Conservation (phyloP, 2,888 invertebrate genomes). For the Callyntrura guangdongensis region DNA sequence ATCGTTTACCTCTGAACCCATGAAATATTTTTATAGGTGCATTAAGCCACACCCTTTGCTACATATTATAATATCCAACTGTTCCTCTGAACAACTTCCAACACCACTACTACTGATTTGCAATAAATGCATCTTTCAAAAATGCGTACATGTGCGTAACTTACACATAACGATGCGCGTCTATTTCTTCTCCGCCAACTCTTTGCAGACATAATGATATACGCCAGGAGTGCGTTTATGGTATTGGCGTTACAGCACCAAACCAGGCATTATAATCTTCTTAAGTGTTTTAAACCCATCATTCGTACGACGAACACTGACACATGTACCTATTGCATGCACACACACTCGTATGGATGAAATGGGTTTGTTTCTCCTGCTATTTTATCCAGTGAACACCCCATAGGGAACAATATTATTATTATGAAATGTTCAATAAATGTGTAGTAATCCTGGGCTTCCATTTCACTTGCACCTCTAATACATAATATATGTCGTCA, state of each 20-base stretch:
- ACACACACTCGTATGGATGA: conserved; percentile 9
- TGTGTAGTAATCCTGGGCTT: conserved; percentile 53
- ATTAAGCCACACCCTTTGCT: conserved; percentile 74
- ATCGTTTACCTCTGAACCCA: conserved; percentile 77
- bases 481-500: not conserved
- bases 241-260: conserved; percentile 41
- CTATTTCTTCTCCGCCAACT: not conserved
- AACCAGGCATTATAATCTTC: conserved; percentile 57
- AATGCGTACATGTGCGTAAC: conserved; percentile 50
- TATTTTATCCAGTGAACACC: conserved; percentile 58
- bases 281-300: conserved; percentile 61
- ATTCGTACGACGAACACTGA: conserved; percentile 12
- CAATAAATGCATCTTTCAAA: conserved; percentile 66
- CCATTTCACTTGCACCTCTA: conserved; percentile 27
- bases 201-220: conserved; percentile 1
- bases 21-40: conserved; percentile 79
- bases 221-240: conserved; percentile 29
- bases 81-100: conserved; percentile 17
- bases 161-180: conserved; percentile 5
- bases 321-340: conserved; percentile 54
- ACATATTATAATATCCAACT: conserved; percentile 45
- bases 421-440: conserved; percentile 53
- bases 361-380: conserved; percentile 26
- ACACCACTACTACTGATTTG: conserved; percentile 72
- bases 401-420: conserved; percentile 66